Evolutionary conservation across 2,113 vertebrate genomes (phyloP).

Genomic region (Barnardius zonarius): DNA sequence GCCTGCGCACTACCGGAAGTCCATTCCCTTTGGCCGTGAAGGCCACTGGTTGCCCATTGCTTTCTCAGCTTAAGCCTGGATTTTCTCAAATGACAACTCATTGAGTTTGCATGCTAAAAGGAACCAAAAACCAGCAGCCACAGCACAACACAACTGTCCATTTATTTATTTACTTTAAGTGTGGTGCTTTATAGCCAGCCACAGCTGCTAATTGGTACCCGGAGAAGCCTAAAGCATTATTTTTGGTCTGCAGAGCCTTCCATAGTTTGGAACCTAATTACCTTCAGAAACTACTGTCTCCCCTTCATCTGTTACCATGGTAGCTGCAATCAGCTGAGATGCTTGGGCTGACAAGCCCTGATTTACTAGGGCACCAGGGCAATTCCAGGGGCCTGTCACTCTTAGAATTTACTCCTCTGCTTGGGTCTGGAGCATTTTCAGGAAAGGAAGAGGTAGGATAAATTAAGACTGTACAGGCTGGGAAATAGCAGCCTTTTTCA

Average conservation of each 20-base stretch:
- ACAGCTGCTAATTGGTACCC: not conserved
- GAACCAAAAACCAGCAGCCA: not conserved
- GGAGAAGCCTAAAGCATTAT: not conserved
- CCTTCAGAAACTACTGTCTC: constrained; percentile 14
- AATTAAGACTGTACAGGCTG: not conserved
- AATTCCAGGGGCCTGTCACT: constrained; percentile 1
- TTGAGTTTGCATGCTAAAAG: not conserved
- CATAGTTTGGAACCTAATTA: not conserved
- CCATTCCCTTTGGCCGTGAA: not conserved
- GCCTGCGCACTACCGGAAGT: not conserved
- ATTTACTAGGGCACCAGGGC: constrained; percentile 25
- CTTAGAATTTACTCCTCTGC: constrained; percentile 2
- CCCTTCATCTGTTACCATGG: constrained; percentile 32
- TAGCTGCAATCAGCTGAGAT: constrained; percentile 26
- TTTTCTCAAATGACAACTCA: not conserved
- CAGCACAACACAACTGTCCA: not conserved
- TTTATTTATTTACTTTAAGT: not conserved
- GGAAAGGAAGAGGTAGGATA: not conserved
- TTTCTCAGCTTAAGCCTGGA: not conserved
- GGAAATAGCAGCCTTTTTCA: not conserved
- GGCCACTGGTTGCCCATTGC: fast-evolving
- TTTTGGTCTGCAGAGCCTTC: constrained; percentile 39
- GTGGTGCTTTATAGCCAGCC: not conserved
- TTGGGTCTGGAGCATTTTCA: not conserved
- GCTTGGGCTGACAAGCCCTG: not conserved